These are phyloP conservation scores for Psophia crepitans DNA, from an alignment of 2,113 vertebrate species.

Conservation along the genomic window DNA sequence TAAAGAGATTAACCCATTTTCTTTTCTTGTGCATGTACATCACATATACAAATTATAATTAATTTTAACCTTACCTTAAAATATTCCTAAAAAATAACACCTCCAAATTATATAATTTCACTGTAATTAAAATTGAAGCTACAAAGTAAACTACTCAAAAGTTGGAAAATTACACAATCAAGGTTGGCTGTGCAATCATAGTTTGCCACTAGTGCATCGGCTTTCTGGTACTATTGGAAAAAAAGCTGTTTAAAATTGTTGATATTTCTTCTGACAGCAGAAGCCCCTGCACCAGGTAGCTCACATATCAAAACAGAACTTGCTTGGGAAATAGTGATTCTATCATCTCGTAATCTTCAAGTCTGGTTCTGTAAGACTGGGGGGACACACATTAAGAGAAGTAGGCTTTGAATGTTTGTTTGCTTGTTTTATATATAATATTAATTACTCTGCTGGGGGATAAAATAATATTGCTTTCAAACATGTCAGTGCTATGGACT, in stretches of 20 bases:
- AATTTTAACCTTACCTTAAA: background rate
- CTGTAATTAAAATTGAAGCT: background rate
- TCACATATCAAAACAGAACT: background rate
- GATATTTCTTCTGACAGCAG: background rate
- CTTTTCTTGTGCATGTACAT: background rate
- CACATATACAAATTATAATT: background rate
- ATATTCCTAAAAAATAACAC: background rate
- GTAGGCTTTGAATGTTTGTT: background rate
- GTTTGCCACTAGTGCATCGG: background rate
- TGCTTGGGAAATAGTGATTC: background rate
- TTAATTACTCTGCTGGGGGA: background rate
- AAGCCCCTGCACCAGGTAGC: background rate
- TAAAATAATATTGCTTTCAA: background rate
- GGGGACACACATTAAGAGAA: background rate
- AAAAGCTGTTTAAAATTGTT: background rate
- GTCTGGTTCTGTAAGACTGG: background rate
- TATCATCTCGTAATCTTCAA: background rate
- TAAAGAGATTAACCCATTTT: background rate
- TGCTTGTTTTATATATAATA: background rate
- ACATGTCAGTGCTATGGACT: background rate
- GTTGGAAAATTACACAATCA: background rate
- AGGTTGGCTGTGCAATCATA: background rate
- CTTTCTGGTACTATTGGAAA: background rate
- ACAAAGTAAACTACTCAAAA: background rate
- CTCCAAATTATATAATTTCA: background rate